These are phyloP conservation scores for Phenacoccus solenopsis DNA, from an alignment of 1,140 invertebrate genomes.

Conservation along the genomic window DNA sequence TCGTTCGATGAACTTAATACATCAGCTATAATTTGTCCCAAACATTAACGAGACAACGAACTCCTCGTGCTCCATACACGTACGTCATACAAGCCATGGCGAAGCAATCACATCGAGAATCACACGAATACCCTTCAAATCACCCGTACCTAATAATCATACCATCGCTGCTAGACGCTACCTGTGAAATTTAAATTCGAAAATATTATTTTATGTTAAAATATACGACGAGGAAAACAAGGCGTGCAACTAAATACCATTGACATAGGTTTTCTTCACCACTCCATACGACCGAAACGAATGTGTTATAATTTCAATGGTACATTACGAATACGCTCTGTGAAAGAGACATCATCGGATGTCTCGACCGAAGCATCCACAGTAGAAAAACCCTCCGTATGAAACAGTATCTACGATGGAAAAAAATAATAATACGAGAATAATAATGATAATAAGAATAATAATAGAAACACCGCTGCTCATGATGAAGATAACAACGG, in stretches of 20 bases:
- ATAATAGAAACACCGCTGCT: neutral
- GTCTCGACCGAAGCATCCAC: neutral
- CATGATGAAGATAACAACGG: neutral
- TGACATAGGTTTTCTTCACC: neutral
- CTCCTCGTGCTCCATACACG: no score
- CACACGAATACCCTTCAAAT: no score
- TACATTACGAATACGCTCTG: neutral
- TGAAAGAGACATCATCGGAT: neutral
- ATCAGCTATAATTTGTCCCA: no score
- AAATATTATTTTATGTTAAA: conserved; percentile 4
- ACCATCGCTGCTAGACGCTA: no score
- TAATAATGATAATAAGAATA: conserved; percentile 4
- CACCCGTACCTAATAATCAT: no score
- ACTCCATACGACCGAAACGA: neutral
- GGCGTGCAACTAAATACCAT: neutral
- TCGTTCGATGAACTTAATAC: no score
- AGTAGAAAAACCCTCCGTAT: neutral
- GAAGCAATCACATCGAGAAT: no score
- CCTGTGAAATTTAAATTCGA: neutral
- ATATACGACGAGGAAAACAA: neutral
- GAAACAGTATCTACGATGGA: neutral
- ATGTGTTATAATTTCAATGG: neutral
- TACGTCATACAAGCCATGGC: no score
- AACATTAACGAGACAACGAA: no score
- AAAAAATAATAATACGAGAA: neutral